A percentile compares a stretch with the other conserved stretches of the same genome.
Conservation (phyloP, 2,888 invertebrate species). For the Gerris lacustris region DNA sequence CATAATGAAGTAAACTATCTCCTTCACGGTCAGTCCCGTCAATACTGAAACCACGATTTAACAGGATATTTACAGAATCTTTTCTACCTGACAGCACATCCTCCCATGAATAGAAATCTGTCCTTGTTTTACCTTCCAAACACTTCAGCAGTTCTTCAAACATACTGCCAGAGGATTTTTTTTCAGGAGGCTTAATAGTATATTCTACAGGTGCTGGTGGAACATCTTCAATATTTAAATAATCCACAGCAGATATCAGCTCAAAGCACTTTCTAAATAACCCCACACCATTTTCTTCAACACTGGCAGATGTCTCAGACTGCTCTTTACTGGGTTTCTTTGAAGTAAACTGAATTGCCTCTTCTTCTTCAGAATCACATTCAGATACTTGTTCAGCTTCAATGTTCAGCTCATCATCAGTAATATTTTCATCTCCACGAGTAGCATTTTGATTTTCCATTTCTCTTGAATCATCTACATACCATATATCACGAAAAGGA, state of each 20-base stretch:
- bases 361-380: too few species aligned
- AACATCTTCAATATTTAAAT: background rate
- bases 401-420: too few species aligned
- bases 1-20: background rate
- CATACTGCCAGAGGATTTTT: background rate
- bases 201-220: background rate
- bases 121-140: background rate
- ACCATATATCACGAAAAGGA: too few species aligned
- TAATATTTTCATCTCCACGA: too few species aligned
- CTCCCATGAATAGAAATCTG: background rate
- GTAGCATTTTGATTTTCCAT: too few species aligned
- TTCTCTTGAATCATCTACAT: too few species aligned
- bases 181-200: background rate
- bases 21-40: background rate
- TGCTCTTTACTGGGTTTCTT: too few species aligned
- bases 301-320: too few species aligned
- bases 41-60: background rate
- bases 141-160: background rate
- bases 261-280: background rate
- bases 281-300: too few species aligned
- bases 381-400: too few species aligned
- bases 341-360: too few species aligned
- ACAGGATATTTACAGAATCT: background rate
- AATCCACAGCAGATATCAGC: background rate
- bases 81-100: background rate